phyloP scores from a whole-genome alignment of 1,140 invertebrate species.

The Heliconius nattereri region DNA sequence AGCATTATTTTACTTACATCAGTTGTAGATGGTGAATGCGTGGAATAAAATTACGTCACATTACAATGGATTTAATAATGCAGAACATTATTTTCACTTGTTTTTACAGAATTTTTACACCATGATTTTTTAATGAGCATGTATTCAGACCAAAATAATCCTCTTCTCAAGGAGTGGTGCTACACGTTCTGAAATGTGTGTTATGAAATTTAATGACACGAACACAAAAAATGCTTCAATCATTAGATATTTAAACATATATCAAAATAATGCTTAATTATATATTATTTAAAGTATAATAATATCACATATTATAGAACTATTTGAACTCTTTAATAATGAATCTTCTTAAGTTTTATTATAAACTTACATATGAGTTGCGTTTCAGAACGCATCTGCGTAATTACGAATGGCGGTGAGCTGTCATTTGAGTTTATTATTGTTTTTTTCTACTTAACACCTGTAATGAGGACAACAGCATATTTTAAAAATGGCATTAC shows the following conservation, averaged over 20 bases:
- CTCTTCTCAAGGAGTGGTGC: conserved; percentile 54
- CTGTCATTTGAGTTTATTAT: conserved; percentile 37
- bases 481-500: background rate
- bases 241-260: background rate
- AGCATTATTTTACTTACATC: conserved; percentile 21
- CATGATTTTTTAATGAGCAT: conserved; percentile 35
- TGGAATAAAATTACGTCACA: conserved; percentile 21
- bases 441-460: conserved; percentile 17
- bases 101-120: conserved; percentile 29
- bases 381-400: conserved; percentile 34
- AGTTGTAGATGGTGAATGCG: conserved; percentile 16
- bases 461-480: background rate
- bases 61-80: conserved; percentile 23
- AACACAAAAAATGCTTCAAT: background rate
- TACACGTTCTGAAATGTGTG: conserved; percentile 28
- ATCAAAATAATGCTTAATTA: background rate
- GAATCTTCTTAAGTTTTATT: background rate
- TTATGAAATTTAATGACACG: conserved; percentile 8
- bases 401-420: conserved; percentile 27
- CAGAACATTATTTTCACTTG: conserved; percentile 36
- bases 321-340: background rate
- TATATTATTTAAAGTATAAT: background rate
- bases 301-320: background rate
- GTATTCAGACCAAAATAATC: conserved; percentile 52
- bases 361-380: background rate